Conservation (phyloP, 2,797 vertebrate genomes). For the Odontamblyopus lacepedii region DNA sequence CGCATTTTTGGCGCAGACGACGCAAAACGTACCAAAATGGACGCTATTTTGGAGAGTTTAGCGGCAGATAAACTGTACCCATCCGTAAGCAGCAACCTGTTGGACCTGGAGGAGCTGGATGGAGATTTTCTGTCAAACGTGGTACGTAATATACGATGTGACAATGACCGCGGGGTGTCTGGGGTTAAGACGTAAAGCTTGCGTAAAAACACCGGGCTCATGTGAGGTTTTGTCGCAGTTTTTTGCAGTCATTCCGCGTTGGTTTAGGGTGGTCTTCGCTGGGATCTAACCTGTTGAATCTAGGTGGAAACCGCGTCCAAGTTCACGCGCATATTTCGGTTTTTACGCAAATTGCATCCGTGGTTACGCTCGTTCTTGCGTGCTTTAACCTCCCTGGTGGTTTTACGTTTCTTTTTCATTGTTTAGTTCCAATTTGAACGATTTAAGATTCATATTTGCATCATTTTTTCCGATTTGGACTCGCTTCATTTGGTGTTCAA, state of each 20-base stretch:
- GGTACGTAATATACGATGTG: conserved; percentile 62
- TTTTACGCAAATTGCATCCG: background rate
- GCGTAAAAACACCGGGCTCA: background rate
- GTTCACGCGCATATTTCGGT: background rate
- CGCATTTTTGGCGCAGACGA: conserved; percentile 11
- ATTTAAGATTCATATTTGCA: background rate
- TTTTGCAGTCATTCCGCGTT: background rate
- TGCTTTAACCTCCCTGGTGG: background rate
- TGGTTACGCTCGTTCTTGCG: background rate
- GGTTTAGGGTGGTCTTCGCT: background rate
- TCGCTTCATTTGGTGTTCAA: too few species aligned
- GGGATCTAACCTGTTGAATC: background rate
- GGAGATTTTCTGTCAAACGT: conserved; percentile 93
- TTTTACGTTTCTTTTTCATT: background rate
- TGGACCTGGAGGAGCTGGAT: conserved; percentile 89
- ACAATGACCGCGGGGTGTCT: background rate
- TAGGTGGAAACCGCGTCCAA: background rate
- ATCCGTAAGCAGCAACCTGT: conserved; percentile 66
- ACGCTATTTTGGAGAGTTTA: conserved; percentile 88
- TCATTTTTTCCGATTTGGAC: background rate
- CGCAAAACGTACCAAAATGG: conserved; percentile 74
- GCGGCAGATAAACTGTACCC: conserved; percentile 87
- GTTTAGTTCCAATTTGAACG: conserved; percentile 7
- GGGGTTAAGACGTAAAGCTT: background rate
- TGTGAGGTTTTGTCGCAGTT: background rate